phyloP scores from a whole-genome alignment of 2,888 invertebrate genomes.

The Laothoe populi region DNA sequence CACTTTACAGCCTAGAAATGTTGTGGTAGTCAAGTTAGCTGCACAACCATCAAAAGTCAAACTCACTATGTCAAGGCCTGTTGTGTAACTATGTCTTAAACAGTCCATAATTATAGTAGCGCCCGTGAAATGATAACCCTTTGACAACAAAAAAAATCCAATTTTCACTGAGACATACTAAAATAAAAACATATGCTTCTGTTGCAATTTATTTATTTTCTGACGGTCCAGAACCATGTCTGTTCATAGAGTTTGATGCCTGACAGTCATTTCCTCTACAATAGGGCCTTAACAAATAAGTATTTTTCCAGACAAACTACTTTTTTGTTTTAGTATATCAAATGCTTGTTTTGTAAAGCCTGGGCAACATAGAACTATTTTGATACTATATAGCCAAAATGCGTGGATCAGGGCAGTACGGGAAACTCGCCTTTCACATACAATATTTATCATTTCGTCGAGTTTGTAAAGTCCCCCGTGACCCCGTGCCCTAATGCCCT shows the following conservation, averaged over 20 bases:
- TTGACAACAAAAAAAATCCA: conserved; percentile 36
- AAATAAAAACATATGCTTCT: conserved; percentile 27
- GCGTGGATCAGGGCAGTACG: no score
- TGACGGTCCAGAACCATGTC: conserved; percentile 30
- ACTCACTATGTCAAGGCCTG: conserved; percentile 34
- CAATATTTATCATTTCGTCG: no score
- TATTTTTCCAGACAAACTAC: not conserved
- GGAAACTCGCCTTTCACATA: no score
- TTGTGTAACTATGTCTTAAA: conserved; percentile 31
- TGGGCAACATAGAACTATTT: no score
- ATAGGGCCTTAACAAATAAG: conserved; percentile 33
- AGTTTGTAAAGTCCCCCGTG: no score
- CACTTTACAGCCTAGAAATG: conserved; percentile 32
- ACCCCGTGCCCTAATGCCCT: no score
- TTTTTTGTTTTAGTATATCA: not conserved
- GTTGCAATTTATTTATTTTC: conserved; percentile 33
- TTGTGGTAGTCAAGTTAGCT: conserved; percentile 30
- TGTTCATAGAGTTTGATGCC: conserved; percentile 33
- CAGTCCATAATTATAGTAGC: conserved; percentile 32
- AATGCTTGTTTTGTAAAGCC: no score
- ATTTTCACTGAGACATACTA: conserved; percentile 34
- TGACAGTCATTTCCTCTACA: conserved; percentile 38
- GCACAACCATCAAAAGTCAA: conserved; percentile 36
- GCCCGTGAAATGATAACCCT: conserved; percentile 31
- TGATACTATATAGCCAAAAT: no score